Evolutionary conservation across 2,797 vertebrate species (phyloP), one percentile per base, ranked within the genome.

Genomic region (Eutrigla gurnardus): DNA sequence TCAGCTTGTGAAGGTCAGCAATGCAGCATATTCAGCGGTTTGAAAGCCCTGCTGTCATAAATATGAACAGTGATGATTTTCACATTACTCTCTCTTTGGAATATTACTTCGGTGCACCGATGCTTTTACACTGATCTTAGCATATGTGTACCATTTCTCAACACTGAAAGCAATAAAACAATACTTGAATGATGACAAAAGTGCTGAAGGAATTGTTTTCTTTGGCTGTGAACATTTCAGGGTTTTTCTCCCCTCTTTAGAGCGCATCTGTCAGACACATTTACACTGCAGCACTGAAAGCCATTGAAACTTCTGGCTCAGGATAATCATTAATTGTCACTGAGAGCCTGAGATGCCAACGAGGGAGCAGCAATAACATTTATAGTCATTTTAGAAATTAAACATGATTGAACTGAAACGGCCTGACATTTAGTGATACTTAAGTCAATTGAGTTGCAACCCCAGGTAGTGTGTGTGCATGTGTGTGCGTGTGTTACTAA

Each of bases 371-470:
- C 14, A 9, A 63, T 72, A 69, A 70, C 73, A 77, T 89, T 85
- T 80, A 82, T 70, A 80, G 58, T 65, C 46, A 36, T 57, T 63
- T 81, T 80, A 80, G 32, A 86, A 81, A 79, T 84, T 64, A 58
- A 88, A 82, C 55, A 83, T 7, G 50, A 63, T 71, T 64, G 70
- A 69, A 55, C 43, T 6, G 6, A 68, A 71, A 70, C 39, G 35
- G 69, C 69, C 49, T 89, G 81, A 82, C 82, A 86, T 83, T 86
- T 79, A 74, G 37, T 68, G 60, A 87, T 68, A 67, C 45, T 25
- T 25, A 87, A 85, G 74, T 79, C 75, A 70, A n/a, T 15, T 50
- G 66, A 50, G 49, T 57, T 75, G 43, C 50, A 60, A 45, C 17
- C 17, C 49, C 32, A 61, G 10, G 25, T 25, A 25, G 25, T 25